These are phyloP conservation scores for Centropyge bicolor DNA, from an alignment of 2,797 vertebrate genomes.

Conservation along the genomic window DNA sequence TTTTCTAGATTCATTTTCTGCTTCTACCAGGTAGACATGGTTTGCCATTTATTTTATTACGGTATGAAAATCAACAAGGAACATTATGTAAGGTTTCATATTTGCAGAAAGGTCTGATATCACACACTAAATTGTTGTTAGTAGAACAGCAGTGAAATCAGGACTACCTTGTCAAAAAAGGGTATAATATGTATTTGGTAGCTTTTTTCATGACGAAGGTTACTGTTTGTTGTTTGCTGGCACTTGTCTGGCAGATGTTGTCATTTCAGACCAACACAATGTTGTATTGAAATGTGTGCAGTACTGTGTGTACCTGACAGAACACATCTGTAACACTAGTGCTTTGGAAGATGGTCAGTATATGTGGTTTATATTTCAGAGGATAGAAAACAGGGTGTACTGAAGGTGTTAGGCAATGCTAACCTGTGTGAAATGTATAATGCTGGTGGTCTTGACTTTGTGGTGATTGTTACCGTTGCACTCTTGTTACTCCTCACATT, in stretches of 20 bases:
- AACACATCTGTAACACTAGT: not conserved
- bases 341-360: conserved; percentile 36
- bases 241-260: not conserved
- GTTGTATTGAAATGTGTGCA: conserved; percentile 9
- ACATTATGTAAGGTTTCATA: not conserved
- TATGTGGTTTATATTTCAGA: conserved; percentile 3
- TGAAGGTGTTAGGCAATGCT: conserved; percentile 19
- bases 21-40: not conserved
- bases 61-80: not conserved
- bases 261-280: not conserved
- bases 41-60: conserved; percentile 6
- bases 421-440: conserved; percentile 28
- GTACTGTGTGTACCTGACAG: not conserved
- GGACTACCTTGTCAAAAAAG: not conserved
- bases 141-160: not conserved
- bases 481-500: conserved; percentile 25
- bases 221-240: not conserved
- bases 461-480: conserved; percentile 22
- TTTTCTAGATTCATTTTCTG: not conserved
- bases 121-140: not conserved
- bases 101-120: not conserved
- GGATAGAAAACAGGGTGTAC: not conserved
- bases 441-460: conserved; percentile 17
- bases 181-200: not conserved
- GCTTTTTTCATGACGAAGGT: not conserved